Evolutionary conservation across 1,140 invertebrate genomes (phyloP).

Genomic region (Macrostomum lignano): DNA sequence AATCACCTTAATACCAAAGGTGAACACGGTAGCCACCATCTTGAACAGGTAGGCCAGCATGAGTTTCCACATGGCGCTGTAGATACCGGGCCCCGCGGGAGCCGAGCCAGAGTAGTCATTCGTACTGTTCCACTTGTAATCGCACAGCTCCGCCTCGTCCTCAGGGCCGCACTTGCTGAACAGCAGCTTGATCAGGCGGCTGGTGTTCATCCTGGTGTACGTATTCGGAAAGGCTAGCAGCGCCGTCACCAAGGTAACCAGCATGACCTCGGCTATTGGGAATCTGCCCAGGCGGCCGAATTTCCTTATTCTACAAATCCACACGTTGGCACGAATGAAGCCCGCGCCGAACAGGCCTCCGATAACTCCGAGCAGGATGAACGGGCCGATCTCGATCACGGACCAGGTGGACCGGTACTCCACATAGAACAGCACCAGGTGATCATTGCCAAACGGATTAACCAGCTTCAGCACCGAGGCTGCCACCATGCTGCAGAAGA

Average conservation of each 20-base stretch:
- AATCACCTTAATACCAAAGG: conserved; percentile 96
- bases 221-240: conserved; percentile 80
- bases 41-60: conserved; percentile 61
- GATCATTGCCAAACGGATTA: conserved; percentile 95
- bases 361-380: conserved; percentile 72
- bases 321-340: conserved; percentile 81
- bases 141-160: conserved; percentile 57
- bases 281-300: conserved; percentile 75
- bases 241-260: conserved; percentile 63
- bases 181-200: conserved; percentile 69
- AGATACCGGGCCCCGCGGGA: conserved; percentile 51
- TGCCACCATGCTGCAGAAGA: conserved; percentile 91
- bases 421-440: conserved; percentile 87
- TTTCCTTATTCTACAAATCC: conserved; percentile 78
- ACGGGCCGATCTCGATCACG: conserved; percentile 84
- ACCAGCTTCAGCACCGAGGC: conserved; percentile 84
- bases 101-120: conserved; percentile 57
- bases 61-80: conserved; percentile 58
- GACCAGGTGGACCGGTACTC: conserved; percentile 97
- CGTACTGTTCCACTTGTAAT: no score
- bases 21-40: conserved; percentile 81
- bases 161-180: conserved; percentile 85
- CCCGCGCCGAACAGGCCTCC: conserved; percentile 79
- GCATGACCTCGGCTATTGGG: conserved; percentile 69
- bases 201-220: conserved; percentile 83